phyloP scores from a whole-genome alignment of 2,888 invertebrate species.

The Dynastes tityus region DNA sequence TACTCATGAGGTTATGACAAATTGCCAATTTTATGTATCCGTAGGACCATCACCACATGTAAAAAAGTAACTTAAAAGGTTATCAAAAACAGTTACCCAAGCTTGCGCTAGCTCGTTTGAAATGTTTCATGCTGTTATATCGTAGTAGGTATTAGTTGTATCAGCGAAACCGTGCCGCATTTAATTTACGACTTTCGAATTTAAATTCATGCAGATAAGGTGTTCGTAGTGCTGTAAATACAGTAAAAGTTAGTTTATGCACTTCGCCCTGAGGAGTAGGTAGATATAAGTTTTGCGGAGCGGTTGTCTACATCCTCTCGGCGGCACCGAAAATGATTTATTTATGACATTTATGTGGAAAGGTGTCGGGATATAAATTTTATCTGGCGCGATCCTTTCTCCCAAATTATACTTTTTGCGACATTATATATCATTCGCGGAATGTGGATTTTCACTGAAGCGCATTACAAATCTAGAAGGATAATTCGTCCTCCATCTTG shows the following conservation, averaged over 20 bases:
- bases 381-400: conserved; percentile 14
- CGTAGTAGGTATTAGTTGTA: neutral
- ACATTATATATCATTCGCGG: conserved; percentile 12
- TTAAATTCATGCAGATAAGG: conserved; percentile 34
- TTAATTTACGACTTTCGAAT: conserved; percentile 39
- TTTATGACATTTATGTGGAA: conserved; percentile 42
- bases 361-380: conserved; percentile 46
- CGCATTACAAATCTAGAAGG: neutral
- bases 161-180: conserved; percentile 5
- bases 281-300: conserved; percentile 16
- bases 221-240: conserved; percentile 4
- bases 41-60: too few species aligned
- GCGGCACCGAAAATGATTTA: conserved; percentile 38
- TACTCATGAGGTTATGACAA: too few species aligned
- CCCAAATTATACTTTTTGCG: conserved; percentile 19
- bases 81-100: too few species aligned
- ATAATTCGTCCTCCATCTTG: too few species aligned
- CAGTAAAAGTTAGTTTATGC: conserved; percentile 17
- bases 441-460: neutral
- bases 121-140: neutral
- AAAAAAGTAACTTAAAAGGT: too few species aligned
- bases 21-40: too few species aligned
- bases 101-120: too few species aligned
- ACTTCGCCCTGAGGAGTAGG: neutral
- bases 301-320: conserved; percentile 11